These are phyloP conservation scores for Branchellion lobata DNA, from an alignment of 2,888 invertebrate genomes.

Conservation along the genomic window DNA sequence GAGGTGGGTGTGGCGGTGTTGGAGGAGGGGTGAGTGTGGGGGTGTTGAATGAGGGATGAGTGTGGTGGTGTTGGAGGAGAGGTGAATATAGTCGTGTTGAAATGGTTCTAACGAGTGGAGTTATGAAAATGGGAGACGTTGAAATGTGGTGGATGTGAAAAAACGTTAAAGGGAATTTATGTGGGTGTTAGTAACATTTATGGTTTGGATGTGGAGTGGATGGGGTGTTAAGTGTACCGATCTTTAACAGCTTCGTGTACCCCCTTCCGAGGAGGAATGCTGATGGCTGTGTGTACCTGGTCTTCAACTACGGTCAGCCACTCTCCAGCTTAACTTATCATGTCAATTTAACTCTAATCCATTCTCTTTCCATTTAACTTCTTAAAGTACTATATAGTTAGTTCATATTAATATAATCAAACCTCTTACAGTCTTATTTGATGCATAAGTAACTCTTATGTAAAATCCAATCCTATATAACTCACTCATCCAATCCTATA, in stretches of 20 bases:
- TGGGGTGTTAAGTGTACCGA: background rate
- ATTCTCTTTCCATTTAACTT: too few relatives aligned
- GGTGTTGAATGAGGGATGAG: conserved; percentile 49
- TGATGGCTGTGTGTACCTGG: conserved; percentile 35
- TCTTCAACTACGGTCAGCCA: conserved; percentile 43
- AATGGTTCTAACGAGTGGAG: background rate
- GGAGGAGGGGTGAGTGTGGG: conserved; percentile 6
- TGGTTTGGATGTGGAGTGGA: background rate
- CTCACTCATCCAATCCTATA: too few relatives aligned
- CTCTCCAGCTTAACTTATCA: background rate
- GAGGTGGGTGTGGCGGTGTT: background rate
- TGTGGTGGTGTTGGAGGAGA: background rate
- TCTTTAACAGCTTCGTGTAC: conserved; percentile 47
- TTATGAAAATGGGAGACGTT: conserved; percentile 49
- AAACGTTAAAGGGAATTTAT: too few relatives aligned
- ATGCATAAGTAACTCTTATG: too few relatives aligned
- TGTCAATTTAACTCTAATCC: too few relatives aligned
- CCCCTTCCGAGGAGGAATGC: conserved; percentile 41
- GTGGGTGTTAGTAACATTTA: background rate
- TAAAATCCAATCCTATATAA: too few relatives aligned
- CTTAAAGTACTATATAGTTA: too few relatives aligned
- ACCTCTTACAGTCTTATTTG: too few relatives aligned
- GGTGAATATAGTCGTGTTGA: background rate
- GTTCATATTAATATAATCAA: too few relatives aligned
- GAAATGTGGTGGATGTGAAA: background rate